Conservation (phyloP, 2,888 invertebrate genomes). For the Caenorhabditis imperialis region DNA sequence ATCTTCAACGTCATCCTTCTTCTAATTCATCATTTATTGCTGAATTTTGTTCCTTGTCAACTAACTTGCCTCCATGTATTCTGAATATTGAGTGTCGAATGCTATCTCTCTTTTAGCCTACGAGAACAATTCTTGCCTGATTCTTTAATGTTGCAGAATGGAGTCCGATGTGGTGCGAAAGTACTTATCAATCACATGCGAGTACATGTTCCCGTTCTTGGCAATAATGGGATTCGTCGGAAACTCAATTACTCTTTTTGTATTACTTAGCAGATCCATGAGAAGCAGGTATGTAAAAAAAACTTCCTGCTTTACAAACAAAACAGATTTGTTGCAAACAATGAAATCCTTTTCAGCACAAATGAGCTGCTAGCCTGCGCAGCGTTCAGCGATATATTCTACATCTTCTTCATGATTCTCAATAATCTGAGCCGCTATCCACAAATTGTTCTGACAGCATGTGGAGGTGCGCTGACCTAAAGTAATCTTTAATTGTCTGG, state of each 20-base stretch:
- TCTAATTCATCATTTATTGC: conserved; percentile 27
- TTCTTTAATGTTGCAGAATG: no score
- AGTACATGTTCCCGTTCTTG: conserved; percentile 60
- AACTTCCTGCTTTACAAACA: not conserved
- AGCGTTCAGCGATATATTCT: conserved; percentile 65
- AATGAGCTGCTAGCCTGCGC: conserved; percentile 65
- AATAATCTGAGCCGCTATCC: conserved; percentile 61
- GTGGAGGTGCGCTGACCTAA: conserved; percentile 18
- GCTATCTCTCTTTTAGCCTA: no score
- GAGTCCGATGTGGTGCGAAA: conserved; percentile 3
- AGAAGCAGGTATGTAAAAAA: conserved; percentile 56
- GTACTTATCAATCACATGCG: conserved; percentile 49
- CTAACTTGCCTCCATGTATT: not conserved
- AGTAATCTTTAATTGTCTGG: not conserved
- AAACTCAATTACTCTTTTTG: conserved; percentile 63
- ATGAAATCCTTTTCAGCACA: conserved; percentile 63
- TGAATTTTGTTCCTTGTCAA: conserved; percentile 24
- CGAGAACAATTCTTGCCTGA: no score
- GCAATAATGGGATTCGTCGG: conserved; percentile 61
- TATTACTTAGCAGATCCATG: conserved; percentile 64
- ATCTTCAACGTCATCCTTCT: conserved; percentile 19
- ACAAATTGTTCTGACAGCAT: conserved; percentile 3
- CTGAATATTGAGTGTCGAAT: no score
- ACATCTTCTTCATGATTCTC: conserved; percentile 61
- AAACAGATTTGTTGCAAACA: no score